Conservation (phyloP, 2,888 invertebrate genomes). For the Syritta pipiens region DNA sequence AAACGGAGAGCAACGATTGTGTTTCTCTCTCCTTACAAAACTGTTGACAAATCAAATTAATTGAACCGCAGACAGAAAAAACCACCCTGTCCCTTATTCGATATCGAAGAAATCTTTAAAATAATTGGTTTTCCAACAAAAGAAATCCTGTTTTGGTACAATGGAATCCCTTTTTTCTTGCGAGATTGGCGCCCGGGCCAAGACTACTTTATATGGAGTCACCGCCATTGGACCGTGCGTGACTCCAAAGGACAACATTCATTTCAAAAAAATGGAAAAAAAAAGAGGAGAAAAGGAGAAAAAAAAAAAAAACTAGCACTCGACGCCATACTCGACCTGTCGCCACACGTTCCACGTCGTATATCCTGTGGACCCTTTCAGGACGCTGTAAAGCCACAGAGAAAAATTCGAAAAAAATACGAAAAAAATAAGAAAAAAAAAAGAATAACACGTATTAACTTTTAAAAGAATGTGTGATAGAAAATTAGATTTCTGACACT, state of each 20-base stretch:
- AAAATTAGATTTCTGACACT: conserved; percentile 68
- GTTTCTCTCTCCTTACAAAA: too few relatives aligned
- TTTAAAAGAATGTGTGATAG: conserved; percentile 68
- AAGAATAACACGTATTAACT: conserved; percentile 67
- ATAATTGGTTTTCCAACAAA: conserved; percentile 57
- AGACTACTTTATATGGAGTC: not conserved
- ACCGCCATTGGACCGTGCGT: conserved; percentile 45
- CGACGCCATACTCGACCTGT: too few relatives aligned
- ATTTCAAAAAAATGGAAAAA: conserved; percentile 1
- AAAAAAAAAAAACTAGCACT: too few relatives aligned
- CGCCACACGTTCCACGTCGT: too few relatives aligned
- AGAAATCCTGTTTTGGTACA: conserved; percentile 42
- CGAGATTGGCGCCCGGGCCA: not conserved
- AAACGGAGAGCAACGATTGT: too few relatives aligned
- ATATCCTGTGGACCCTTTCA: conserved; percentile 5
- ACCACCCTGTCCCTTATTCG: conserved; percentile 33
- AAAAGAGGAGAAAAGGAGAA: too few relatives aligned
- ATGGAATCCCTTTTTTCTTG: conserved; percentile 39
- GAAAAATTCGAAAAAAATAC: too few relatives aligned
- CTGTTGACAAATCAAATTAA: conserved; percentile 68
- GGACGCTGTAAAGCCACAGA: conserved; percentile 48
- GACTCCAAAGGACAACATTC: conserved; percentile 66
- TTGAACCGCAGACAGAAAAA: conserved; percentile 50
- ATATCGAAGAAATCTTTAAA: conserved; percentile 66
- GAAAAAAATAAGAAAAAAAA: too few relatives aligned